phyloP scores from a whole-genome alignment of 2,888 invertebrate genomes.

The Diachrysia chrysitis region DNA sequence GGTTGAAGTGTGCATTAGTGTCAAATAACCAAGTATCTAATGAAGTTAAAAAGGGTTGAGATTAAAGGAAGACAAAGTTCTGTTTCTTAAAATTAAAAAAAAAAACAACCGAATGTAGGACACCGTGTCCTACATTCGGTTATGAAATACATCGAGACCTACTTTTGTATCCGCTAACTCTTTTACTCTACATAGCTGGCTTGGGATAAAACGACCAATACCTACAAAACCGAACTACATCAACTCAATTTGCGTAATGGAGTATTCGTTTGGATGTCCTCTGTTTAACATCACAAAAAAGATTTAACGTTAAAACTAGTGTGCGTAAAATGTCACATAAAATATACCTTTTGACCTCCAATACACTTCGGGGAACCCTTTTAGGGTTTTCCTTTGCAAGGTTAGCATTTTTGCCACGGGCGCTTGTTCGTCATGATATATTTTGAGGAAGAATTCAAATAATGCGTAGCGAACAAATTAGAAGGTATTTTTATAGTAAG shows the following conservation, averaged over 20 bases:
- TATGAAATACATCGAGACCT: slow-evolving; percentile 30
- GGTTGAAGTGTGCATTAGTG: slow-evolving; percentile 6
- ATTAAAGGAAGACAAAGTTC: slow-evolving; percentile 10
- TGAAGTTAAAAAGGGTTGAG: slow-evolving; percentile 18
- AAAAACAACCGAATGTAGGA: slow-evolving; percentile 19
- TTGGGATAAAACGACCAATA: slow-evolving; percentile 29
- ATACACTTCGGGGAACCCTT: slow-evolving; percentile 30
- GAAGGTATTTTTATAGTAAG: neutral
- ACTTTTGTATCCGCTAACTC: slow-evolving; percentile 37
- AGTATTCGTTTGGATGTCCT: slow-evolving; percentile 36
- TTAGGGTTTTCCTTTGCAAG: slow-evolving; percentile 31
- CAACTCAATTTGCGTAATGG: slow-evolving; percentile 56
- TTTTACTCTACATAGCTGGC: slow-evolving; percentile 22
- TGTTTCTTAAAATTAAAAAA: slow-evolving; percentile 19
- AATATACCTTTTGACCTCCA: slow-evolving; percentile 46
- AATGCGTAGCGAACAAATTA: slow-evolving; percentile 22
- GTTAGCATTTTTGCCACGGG: slow-evolving; percentile 47
- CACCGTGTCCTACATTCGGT: too few relatives aligned
- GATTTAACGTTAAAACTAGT: slow-evolving; percentile 42
- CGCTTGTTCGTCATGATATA: slow-evolving; percentile 22
- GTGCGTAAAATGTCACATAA: slow-evolving; percentile 35
- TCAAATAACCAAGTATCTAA: slow-evolving; percentile 3
- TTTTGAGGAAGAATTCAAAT: slow-evolving; percentile 39
- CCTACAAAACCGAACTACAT: slow-evolving; percentile 24
- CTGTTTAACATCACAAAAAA: slow-evolving; percentile 45